Evolutionary conservation across 2,113 vertebrate species (phyloP).

Genomic region (Albula glossodonta): DNA sequence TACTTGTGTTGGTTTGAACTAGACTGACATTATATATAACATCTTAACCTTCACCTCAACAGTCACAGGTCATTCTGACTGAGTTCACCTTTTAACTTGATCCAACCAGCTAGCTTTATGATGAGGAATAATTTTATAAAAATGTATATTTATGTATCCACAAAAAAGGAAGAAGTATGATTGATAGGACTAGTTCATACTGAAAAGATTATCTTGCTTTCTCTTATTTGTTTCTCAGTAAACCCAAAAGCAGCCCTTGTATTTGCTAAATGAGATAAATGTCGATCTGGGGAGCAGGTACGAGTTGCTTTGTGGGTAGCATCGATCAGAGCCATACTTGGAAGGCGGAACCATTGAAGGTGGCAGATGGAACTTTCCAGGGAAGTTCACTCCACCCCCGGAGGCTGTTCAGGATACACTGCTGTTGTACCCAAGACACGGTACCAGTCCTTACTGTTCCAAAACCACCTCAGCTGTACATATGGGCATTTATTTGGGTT

Average conservation of each 20-base stretch:
- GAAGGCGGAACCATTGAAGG: too few relatives aligned
- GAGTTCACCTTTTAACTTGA: background rate
- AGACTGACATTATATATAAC: background rate
- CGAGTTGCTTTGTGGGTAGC: background rate
- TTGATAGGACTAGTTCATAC: background rate
- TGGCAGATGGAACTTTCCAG: too few relatives aligned
- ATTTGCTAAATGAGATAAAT: background rate
- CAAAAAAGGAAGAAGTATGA: background rate
- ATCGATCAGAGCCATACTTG: background rate
- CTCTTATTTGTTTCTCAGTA: background rate
- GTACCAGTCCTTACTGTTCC: background rate
- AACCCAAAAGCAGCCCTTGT: background rate
- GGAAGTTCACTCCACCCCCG: too few relatives aligned
- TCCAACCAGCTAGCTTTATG: background rate
- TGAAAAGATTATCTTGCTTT: background rate
- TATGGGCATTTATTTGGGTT: background rate
- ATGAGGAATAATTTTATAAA: background rate
- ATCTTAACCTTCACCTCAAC: background rate
- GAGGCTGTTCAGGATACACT: background rate
- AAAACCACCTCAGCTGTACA: background rate
- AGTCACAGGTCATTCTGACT: background rate
- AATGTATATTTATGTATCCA: background rate
- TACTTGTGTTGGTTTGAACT: background rate
- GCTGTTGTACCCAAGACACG: background rate
- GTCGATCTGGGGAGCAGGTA: background rate